phyloP scores from a whole-genome alignment of 2,797 vertebrate species.

The Strix occidentalis region DNA sequence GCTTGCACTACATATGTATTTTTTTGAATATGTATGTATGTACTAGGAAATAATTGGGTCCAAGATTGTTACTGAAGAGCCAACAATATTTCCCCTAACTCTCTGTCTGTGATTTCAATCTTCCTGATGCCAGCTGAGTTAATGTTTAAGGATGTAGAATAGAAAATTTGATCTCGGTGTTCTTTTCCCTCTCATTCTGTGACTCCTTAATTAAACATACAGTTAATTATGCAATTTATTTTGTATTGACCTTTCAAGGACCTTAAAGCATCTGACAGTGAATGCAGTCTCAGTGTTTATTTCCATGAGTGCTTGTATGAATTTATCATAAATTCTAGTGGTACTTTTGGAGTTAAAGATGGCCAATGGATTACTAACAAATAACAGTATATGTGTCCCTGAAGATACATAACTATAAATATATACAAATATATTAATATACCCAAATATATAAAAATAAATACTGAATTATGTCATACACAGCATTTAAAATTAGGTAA shows the following conservation, averaged over 20 bases:
- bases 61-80: neutral
- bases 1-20: neutral
- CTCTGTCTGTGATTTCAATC: neutral
- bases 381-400: neutral
- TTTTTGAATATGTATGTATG: neutral
- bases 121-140: neutral
- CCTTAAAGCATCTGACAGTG: neutral
- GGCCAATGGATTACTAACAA: neutral
- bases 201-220: conserved; percentile 5
- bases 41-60: neutral
- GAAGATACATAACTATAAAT: neutral
- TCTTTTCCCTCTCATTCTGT: neutral
- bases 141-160: neutral
- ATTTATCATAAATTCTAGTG: neutral
- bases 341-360: neutral
- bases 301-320: neutral
- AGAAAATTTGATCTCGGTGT: conserved; percentile 24
- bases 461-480: neutral
- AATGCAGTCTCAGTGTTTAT: neutral
- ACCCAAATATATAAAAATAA: neutral
- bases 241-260: conserved; percentile 27
- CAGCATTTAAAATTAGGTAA: neutral
- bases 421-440: neutral
- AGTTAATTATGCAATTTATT: conserved; percentile 13
- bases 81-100: neutral